phyloP scores from a whole-genome alignment of 2,888 invertebrate genomes.

The Cylloceria caligata region DNA sequence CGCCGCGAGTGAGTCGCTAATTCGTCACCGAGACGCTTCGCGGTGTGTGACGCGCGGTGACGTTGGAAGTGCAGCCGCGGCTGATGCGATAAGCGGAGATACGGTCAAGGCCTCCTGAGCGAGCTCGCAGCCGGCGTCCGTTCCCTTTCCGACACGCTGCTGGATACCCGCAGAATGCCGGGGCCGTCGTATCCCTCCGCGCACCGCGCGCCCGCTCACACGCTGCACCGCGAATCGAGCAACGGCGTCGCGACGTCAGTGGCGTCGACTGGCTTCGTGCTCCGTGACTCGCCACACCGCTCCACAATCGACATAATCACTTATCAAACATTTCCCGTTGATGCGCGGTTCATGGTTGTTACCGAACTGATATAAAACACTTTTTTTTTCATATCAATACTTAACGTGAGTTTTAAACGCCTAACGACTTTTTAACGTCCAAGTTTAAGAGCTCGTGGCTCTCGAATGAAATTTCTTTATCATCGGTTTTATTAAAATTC shows the following conservation, averaged over 20 bases:
- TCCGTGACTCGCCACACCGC: slow-evolving; percentile 27
- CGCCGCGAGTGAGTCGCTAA: slow-evolving; percentile 48
- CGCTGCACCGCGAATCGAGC: slow-evolving; percentile 64
- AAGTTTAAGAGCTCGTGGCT: background rate
- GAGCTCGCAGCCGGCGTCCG: slow-evolving; percentile 81
- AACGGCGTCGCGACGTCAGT: slow-evolving; percentile 64
- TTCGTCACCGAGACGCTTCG: slow-evolving; percentile 69
- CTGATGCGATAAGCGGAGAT: slow-evolving; percentile 84
- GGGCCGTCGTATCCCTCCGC: slow-evolving; percentile 55
- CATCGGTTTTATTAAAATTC: background rate
- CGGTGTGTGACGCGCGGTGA: slow-evolving; percentile 74
- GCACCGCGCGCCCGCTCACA: slow-evolving; percentile 58
- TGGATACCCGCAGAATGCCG: slow-evolving; percentile 72
- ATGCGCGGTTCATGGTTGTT: background rate
- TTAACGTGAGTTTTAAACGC: background rate
- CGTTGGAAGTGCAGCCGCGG: slow-evolving; percentile 77
- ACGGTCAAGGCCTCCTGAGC: slow-evolving; percentile 83
- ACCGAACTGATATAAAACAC: background rate
- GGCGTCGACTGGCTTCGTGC: slow-evolving; percentile 52
- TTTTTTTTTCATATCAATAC: background rate
- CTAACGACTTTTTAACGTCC: background rate
- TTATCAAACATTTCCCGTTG: background rate
- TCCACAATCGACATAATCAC: slow-evolving; percentile 30
- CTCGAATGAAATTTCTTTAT: background rate
- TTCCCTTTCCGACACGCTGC: slow-evolving; percentile 82